Evolutionary conservation across 2,888 invertebrate species (phyloP).

Genomic region (Diogma glabrata): DNA sequence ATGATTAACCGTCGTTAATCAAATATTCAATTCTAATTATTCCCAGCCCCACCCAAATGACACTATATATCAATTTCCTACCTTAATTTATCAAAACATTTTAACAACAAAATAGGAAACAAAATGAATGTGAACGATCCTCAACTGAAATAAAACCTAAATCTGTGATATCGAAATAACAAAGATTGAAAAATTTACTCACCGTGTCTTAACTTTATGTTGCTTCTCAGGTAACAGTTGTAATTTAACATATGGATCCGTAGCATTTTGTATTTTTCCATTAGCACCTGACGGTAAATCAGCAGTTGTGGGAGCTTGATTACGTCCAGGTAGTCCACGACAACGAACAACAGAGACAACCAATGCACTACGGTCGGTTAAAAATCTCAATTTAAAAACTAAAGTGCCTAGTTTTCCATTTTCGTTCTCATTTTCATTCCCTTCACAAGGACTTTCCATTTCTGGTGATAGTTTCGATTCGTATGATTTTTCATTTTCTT

Average conservation of each 20-base stretch:
- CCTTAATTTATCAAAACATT: no score
- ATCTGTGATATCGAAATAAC: constrained; percentile 1
- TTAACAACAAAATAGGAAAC: no score
- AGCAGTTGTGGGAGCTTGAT: constrained; percentile 46
- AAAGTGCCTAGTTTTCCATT: constrained; percentile 72
- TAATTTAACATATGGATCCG: constrained; percentile 94
- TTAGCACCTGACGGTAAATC: constrained; percentile 35
- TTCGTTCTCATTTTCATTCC: constrained; percentile 38
- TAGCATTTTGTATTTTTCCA: constrained; percentile 36
- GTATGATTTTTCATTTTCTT: constrained; percentile 31
- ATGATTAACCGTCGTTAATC: no score
- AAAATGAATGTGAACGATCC: no score
- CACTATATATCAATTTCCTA: no score
- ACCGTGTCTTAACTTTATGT: constrained; percentile 88
- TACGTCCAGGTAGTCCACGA: constrained; percentile 74
- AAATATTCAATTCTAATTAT: no score
- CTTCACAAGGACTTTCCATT: constrained; percentile 21
- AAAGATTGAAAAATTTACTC: constrained; percentile 10
- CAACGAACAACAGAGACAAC: constrained; percentile 88
- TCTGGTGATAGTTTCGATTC: constrained; percentile 23
- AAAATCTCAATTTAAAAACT: constrained; percentile 82
- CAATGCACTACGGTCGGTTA: constrained; percentile 79
- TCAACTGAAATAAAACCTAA: no score
- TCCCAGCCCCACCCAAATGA: no score
- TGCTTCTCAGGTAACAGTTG: constrained; percentile 95